Base-by-base conservation (phyloP, 1,140 invertebrate genomes). In the Coelopa frigida region DNA sequence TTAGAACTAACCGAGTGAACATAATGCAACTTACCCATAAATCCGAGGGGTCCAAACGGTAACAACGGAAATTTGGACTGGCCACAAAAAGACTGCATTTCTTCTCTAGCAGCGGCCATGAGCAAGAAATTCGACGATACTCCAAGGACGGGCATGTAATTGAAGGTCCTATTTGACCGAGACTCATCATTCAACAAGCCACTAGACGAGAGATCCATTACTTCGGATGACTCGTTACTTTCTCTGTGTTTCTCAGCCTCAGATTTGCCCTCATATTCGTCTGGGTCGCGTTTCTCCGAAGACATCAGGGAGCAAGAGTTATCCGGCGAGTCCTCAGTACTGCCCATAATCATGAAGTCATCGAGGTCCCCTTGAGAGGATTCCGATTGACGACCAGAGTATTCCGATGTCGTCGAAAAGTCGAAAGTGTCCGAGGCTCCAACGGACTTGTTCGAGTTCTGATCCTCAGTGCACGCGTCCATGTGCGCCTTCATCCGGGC, bases 1-100 rank as follows among this genome's bases (percentile, higher is more conserved):
- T n/a, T n/a, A n/a, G n/a, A n/a, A n/a, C n/a, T n/a, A n/a, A n/a
- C n/a, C n/a, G n/a, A n/a, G n/a, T n/a, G n/a, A n/a, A 29, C 8
- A 29, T 29, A 8, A 29, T 29, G n/a, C 11, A 21, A 66, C 65
- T 66, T 44, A 68, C 65, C 65, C 56, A 68, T 65, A 61, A 87
- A 79, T 71, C 83, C 83, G 53, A 87, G 80, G 55, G 85, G 86
- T 75, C 82, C 88, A 78, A 88, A 90, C 31, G 74, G 75, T 54
- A 79, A 74, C 50, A 85, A 81, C 49, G 83, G 81, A 51, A 84
- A 67, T 49, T 67, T 67, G 49, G 60, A 59, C 29, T 63, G 60
- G 26, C 51, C 55, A 6, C 57, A 55, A 22, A 63, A 46, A 14
- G 56, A 55, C 15, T 66, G 62, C 53, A 66, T 61, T 43, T 66